Percentiles rank a stretch among this genome's conserved stretches.
These are phyloP conservation scores for Hoplias malabaricus DNA, from an alignment of 2,113 vertebrate genomes.

Conservation along the genomic window DNA sequence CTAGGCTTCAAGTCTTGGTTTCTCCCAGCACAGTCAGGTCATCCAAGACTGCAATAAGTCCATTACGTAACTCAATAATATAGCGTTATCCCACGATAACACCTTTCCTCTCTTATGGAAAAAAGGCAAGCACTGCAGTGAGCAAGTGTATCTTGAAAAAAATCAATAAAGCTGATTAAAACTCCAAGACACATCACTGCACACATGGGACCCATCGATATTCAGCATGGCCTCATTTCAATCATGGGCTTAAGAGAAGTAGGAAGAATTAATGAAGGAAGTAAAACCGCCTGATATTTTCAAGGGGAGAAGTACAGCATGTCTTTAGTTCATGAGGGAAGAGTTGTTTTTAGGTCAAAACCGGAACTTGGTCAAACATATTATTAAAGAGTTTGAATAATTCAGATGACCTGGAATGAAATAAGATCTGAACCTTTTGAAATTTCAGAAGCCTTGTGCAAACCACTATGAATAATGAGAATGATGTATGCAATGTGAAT, in stretches of 20 bases:
- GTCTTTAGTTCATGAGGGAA: conserved; percentile 27
- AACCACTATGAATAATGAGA: neutral
- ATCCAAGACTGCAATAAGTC: conserved; percentile 5
- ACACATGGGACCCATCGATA: conserved; percentile 29
- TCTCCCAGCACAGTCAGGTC: conserved; percentile 8
- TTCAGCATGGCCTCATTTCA: neutral
- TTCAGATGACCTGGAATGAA: neutral
- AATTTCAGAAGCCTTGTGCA: neutral
- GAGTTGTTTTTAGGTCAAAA: conserved; percentile 2
- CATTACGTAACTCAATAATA: conserved; percentile 32
- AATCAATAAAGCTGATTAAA: conserved; percentile 38
- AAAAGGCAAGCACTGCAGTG: conserved; percentile 11
- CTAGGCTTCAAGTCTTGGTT: conserved; percentile 8
- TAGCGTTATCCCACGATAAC: neutral
- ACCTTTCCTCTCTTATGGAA: conserved; percentile 5
- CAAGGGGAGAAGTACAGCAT: conserved; percentile 7
- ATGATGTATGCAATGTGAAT: neutral
- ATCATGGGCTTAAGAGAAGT: neutral
- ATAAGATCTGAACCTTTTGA: neutral
- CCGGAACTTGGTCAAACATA: neutral
- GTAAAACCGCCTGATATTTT: neutral
- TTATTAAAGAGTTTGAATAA: neutral
- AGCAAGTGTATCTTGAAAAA: conserved; percentile 7
- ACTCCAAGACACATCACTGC: neutral
- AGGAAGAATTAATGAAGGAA: conserved; percentile 8